phyloP scores from a whole-genome alignment of 2,888 invertebrate species.

The Trissoscelio sp. region DNA sequence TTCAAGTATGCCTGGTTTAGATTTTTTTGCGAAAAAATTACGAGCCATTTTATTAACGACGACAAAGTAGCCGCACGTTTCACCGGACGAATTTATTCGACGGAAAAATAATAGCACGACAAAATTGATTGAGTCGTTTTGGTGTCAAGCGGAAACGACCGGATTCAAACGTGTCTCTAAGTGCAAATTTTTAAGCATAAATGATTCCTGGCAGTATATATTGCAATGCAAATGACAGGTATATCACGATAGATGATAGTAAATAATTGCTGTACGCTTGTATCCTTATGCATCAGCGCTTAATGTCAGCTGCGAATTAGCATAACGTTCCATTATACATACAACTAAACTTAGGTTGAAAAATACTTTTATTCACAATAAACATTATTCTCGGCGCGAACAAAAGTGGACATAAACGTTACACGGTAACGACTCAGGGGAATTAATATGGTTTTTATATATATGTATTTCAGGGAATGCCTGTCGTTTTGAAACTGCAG shows the following conservation, averaged over 20 bases:
- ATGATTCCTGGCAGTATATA: conserved; percentile 34
- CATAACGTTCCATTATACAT: conserved; percentile 55
- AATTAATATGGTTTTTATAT: conserved; percentile 47
- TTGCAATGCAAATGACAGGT: conserved; percentile 46
- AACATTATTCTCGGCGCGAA: conserved; percentile 15
- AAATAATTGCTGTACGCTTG: conserved; percentile 40
- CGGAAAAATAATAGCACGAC: not conserved
- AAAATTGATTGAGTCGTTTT: conserved; percentile 25
- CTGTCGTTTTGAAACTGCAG: conserved; percentile 6
- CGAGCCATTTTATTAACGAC: conserved; percentile 19
- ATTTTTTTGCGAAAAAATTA: conserved; percentile 20
- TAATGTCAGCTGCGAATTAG: conserved; percentile 52
- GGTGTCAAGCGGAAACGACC: not conserved
- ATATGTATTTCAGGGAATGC: not conserved
- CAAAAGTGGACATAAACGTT: conserved; percentile 41
- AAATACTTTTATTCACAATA: conserved; percentile 54
- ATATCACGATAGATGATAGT: conserved; percentile 46
- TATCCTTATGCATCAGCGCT: conserved; percentile 48
- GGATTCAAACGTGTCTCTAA: not conserved
- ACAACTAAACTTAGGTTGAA: conserved; percentile 25
- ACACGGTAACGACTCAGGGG: conserved; percentile 8
- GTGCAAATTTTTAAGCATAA: conserved; percentile 28
- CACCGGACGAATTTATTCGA: not conserved
- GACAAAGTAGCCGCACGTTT: not conserved
- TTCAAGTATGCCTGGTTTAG: conserved; percentile 12